Conservation (phyloP, 2,888 invertebrate genomes). For the Acrobasis consociella region DNA sequence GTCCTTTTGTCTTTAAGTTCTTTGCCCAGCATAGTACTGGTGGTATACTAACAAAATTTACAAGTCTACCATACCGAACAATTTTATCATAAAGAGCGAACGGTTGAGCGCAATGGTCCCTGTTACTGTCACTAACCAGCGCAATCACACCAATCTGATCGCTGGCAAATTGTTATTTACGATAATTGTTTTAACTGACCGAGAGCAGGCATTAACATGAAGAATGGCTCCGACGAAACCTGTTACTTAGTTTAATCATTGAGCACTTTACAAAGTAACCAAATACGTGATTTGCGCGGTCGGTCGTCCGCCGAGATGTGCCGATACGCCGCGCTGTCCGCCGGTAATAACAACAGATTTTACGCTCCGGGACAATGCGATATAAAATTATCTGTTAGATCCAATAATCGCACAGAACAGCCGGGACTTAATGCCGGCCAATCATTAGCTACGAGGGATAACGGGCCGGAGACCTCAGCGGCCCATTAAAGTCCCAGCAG, state of each 20-base stretch:
- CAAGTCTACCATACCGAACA: not conserved
- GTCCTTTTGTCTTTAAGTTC: no score
- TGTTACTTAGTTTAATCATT: slow-evolving; percentile 25
- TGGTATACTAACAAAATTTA: not conserved
- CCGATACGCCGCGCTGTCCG: slow-evolving; percentile 48
- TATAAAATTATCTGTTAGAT: slow-evolving; percentile 83
- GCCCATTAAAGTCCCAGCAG: slow-evolving; percentile 61
- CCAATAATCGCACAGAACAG: slow-evolving; percentile 82
- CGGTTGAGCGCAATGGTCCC: slow-evolving; percentile 5
- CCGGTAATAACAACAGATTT: slow-evolving; percentile 80
- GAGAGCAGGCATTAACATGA: slow-evolving; percentile 16
- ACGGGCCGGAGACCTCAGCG: slow-evolving; percentile 74
- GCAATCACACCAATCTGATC: slow-evolving; percentile 19
- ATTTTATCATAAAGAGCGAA: slow-evolving; percentile 13
- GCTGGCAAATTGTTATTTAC: slow-evolving; percentile 19
- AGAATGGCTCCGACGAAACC: slow-evolving; percentile 13
- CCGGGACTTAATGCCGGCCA: slow-evolving; percentile 80
- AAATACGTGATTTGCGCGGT: slow-evolving; percentile 58
- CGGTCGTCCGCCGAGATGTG: slow-evolving; percentile 46
- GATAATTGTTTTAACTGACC: slow-evolving; percentile 19
- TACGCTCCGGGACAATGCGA: slow-evolving; percentile 82
- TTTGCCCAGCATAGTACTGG: not conserved
- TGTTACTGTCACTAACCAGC: slow-evolving; percentile 15
- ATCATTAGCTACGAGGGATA: slow-evolving; percentile 83
- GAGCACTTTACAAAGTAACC: slow-evolving; percentile 36